Base-by-base conservation (phyloP, 2,797 vertebrate genomes). In the Limnodromus scolopaceus region DNA sequence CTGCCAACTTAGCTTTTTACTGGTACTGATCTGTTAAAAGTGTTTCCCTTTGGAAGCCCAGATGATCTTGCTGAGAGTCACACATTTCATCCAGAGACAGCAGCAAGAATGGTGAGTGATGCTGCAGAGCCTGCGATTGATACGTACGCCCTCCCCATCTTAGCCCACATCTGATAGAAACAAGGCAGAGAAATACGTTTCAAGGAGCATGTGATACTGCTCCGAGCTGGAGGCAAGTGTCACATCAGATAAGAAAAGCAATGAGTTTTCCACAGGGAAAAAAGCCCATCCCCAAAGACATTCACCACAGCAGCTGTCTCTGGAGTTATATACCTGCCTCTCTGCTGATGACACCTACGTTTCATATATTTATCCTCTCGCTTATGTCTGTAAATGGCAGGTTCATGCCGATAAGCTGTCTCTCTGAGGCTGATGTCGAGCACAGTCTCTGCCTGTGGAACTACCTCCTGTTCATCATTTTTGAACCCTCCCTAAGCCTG, bases 201-300 rank as follows among this genome's bases (percentile, higher is more conserved):
- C 41, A 76, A 89, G 83, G 38, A 91, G n/a, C 49, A 69, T 48
- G 27, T 83, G 91, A 87, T 84, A 79, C 22, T 51, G 39, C 69
- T 89, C 15, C 1, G 34, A 89, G 68, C 84, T 87, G 25, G 74
- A 89, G 53, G 75, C n/a, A 91, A 90, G 45, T 77, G 69, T 97
- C 94, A 92, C 16, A 79, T 89, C 75, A 81, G 61, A 84, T 89
- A 87, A 93, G 92, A 86, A 74, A 78, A 71, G 74, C 86, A 83
- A 23, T 77, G 80, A 92, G 36, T 75, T 87, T 91, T 93, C 58
- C 48, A 68, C 1, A 0, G 51, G 48, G 28, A 77, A 64, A 79
- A 78, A 60, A 43, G 10, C 55, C 23, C 5, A 2, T 63, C 43
- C 53, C 32, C 30, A 80, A 85, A 84, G 32, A 55, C 46, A 49